Percentiles rank a stretch among this genome's conserved stretches.
Conservation (phyloP, 1,140 invertebrate genomes). For the Sycophila sp. region DNA sequence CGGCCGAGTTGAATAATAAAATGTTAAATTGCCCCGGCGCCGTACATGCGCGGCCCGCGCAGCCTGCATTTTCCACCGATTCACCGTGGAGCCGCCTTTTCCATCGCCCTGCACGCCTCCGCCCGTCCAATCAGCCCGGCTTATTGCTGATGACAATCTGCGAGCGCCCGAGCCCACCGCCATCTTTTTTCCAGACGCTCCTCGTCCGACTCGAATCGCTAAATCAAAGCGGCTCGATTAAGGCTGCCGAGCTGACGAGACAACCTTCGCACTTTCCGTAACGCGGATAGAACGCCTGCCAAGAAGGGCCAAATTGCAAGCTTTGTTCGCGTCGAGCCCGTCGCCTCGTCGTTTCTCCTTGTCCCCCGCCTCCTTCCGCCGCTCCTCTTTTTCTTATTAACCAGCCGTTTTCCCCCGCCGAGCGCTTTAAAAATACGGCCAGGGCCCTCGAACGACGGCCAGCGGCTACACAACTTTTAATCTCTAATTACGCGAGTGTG, state of each 20-base stretch:
- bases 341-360: conserved; percentile 18
- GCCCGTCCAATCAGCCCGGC: no score
- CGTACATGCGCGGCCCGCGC: no score
- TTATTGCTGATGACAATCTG: no score
- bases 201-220: no score
- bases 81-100: background rate
- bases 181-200: no score
- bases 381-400: conserved; percentile 38
- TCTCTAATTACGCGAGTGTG: no score
- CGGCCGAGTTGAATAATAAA: no score
- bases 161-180: no score
- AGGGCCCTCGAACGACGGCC: background rate
- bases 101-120: background rate
- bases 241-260: conserved; percentile 46
- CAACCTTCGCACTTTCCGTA: conserved; percentile 48
- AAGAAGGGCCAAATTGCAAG: conserved; percentile 54
- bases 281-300: conserved; percentile 44
- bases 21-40: no score
- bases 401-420: conserved; percentile 27
- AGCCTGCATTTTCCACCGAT: no score
- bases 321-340: conserved; percentile 44
- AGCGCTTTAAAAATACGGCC: no score
- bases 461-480: background rate
- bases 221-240: no score
- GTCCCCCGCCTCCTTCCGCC: background rate